Evolutionary conservation across 2,113 vertebrate species (phyloP), one percentile per base, ranked within the genome.

Genomic region (Murina feae): DNA sequence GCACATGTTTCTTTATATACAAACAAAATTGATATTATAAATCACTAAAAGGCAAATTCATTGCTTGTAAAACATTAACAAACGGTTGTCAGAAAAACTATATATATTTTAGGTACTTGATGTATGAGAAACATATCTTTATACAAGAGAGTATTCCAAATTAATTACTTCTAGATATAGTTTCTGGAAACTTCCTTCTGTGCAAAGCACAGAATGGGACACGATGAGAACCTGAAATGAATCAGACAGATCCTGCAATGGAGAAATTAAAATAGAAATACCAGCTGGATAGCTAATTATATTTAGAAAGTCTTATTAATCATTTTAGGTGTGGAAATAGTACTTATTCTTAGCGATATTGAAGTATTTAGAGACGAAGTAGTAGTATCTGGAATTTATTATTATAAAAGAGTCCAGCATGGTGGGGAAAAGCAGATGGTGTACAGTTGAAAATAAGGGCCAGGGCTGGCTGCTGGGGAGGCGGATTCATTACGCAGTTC

Each of bases 391-490:
- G 51, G 17, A 39, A 13, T 12, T 17, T 20, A 49, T 25, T 69
- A 53, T 42, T 51, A 30, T 20, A 39, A 6, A 69, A 13, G 4
- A 17, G 8, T 1, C 9, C 25, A 1, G 32, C 2, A 10, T 2
- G n/a, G 30, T 1, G 16, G 28, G 79, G 16, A 21, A 35, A 37
- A 25, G 39, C 0, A 25, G 74, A 25, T 4, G 32, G 14, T n/a
- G 14, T 3, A 1, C 2, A 6, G 68, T 5, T 1, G 28, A 42
- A 21, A n/a, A 13, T 0, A 18, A 6, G 25, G 23, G 20, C 42
- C 9, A 1, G 1, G 5, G 75, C 35, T 1, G 32, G 55, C 49
- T 35, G 35, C 9, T 9, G 35, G 42, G 5, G 47, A 16, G 3
- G 16, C 1, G 37, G 6, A 4, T 1, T 82, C 60, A 5, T 3